These are phyloP conservation scores for Alligator sinensis DNA, from an alignment of 2,113 vertebrate species.

Conservation along the genomic window DNA sequence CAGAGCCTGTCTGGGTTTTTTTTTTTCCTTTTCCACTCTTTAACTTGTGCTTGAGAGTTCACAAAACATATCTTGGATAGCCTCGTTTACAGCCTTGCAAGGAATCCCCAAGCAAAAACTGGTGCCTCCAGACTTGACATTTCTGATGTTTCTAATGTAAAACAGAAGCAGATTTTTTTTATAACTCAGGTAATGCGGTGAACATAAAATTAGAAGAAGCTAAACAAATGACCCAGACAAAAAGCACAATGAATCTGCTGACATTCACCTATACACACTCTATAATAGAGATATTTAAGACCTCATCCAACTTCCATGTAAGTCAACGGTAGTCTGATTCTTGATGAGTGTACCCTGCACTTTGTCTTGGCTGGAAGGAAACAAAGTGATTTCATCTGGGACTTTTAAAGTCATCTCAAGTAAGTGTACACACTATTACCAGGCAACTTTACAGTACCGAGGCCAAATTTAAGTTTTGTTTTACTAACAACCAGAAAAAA, in stretches of 20 bases:
- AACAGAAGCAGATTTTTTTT: not conserved
- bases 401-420: slow-evolving; percentile 67
- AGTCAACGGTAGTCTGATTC: not conserved
- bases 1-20: too few relatives aligned
- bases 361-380: slow-evolving; percentile 22
- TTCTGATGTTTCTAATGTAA: not conserved
- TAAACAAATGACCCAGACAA: slow-evolving; percentile 19
- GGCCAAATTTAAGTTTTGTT: slow-evolving; percentile 67
- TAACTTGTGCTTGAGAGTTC: not conserved
- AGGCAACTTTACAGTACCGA: slow-evolving; percentile 32
- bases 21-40: too few relatives aligned
- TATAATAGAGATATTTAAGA: not conserved
- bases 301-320: not conserved
- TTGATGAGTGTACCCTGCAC: not conserved
- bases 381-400: slow-evolving; percentile 57
- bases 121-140: not conserved
- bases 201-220: not conserved
- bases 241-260: not conserved
- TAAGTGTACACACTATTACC: slow-evolving; percentile 60
- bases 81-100: not conserved
- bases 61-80: not conserved
- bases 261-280: not conserved
- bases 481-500: slow-evolving; percentile 57
- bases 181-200: not conserved
- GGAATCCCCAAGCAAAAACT: not conserved